These are phyloP conservation scores for Campylorhamphus procurvoides DNA, from an alignment of 2,113 vertebrate species.

Conservation along the genomic window DNA sequence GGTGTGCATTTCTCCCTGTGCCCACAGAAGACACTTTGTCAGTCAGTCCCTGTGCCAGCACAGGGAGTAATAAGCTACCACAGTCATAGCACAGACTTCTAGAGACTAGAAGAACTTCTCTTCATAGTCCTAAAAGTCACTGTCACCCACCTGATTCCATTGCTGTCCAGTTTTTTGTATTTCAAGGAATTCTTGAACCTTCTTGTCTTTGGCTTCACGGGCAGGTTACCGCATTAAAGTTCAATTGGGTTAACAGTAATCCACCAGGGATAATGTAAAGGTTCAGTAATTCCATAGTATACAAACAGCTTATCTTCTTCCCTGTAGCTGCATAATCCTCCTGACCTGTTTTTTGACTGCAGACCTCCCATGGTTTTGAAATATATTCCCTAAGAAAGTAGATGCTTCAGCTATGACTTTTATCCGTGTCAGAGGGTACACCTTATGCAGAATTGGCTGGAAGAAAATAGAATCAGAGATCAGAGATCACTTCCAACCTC, in stretches of 20 bases:
- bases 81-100: rapidly evolving
- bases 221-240: background rate
- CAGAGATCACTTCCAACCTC: background rate
- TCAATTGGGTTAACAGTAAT: background rate
- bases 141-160: background rate
- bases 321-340: background rate
- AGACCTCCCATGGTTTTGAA: background rate
- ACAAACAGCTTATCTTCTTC: background rate
- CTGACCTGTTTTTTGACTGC: background rate
- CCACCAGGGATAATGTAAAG: background rate
- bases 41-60: background rate
- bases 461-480: background rate
- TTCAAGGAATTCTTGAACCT: background rate
- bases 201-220: background rate
- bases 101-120: rapidly evolving
- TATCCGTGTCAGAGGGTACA: background rate
- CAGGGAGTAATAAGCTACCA: background rate
- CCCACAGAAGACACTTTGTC: background rate
- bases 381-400: background rate
- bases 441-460: background rate
- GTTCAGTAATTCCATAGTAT: background rate
- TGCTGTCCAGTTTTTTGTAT: background rate
- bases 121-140: background rate
- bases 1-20: background rate
- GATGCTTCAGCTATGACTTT: background rate